A percentile compares a stretch with the other conserved stretches of the same genome.
Conservation (phyloP, 2,888 invertebrate genomes). For the Parapristionchus giblindavisi region DNA sequence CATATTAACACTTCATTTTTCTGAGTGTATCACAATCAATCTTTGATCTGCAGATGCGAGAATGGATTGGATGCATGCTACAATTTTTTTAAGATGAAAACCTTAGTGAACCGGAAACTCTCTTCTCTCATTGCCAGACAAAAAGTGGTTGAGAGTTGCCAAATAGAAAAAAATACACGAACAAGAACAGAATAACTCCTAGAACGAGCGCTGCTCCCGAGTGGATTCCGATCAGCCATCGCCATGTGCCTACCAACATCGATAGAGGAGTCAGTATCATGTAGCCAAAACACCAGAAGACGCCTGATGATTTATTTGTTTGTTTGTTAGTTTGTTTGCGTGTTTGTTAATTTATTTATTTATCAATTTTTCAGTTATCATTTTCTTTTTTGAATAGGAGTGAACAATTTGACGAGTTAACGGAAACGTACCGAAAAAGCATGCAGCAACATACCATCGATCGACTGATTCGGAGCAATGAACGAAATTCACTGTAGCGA, state of each 20-base stretch:
- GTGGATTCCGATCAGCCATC: slow-evolving; percentile 28
- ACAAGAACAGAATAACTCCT: slow-evolving; percentile 13
- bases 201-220: slow-evolving; percentile 2
- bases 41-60: too few species aligned
- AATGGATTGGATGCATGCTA: too few species aligned
- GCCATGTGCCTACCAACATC: slow-evolving; percentile 14
- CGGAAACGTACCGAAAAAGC: slow-evolving; percentile 13
- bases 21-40: too few species aligned
- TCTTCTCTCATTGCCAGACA: too few species aligned
- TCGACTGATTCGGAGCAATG: slow-evolving; percentile 33
- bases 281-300: slow-evolving; percentile 34
- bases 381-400: neutral
- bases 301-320: neutral
- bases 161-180: neutral
- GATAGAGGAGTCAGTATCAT: slow-evolving; percentile 14
- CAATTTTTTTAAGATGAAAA: too few species aligned
- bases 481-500: slow-evolving; percentile 27
- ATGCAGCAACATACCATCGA: neutral
- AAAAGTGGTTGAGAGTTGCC: too few species aligned
- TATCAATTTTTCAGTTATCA: neutral
- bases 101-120: too few species aligned
- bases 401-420: neutral
- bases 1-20: too few species aligned
- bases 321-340: neutral
- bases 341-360: neutral